Evolutionary conservation across 1,140 invertebrate species (phyloP), one percentile per base, ranked within the genome.

Genomic region (Drosophila mayri): DNA sequence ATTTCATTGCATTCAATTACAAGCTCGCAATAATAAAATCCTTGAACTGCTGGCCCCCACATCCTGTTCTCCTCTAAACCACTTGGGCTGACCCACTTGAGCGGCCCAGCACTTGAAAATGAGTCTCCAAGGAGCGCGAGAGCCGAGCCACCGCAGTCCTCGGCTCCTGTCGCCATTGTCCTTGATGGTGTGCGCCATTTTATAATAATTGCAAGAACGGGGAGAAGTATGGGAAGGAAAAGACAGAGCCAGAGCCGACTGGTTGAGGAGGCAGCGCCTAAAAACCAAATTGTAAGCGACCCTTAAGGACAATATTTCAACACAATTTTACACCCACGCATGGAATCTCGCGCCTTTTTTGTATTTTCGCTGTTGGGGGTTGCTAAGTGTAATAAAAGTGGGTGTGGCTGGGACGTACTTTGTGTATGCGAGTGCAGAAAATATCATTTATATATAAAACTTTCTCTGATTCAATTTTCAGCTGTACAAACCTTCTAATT

Each of bases 41-140:
- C 83, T 87, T 87, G 83, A 87, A 87, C 83, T 79, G 74, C 75
- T 55, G 60, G 46, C 68, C 35, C 3, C 32, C 47, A 47, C 64
- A 25, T 41, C 32, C 78, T 41, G 37, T 41, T 18, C 41, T 44
- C 49, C 61, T 32, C 71, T 54, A 63, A 70, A 64, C 73, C 82
- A 70, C 78, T 80, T 61, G 67, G 46, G 66, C 67, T 87, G 83
- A 87, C 83, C 83, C 83, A 87, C 83, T 87, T 87, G 80, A 87
- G 84, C 81, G 58, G 80, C 84, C 85, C 72, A 88, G 80, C 68
- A 77, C 83, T 87, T 87, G 80, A 88, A 88, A 87, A 88, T 88
- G 80, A 84, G 83, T 87, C 83, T 87, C 83, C 72, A 84, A 87
- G 85, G 83, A 87, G 80, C 76, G 40, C 61, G 46, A 30, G 46